A percentile compares a stretch with the other conserved stretches of the same genome.
phyloP scores from a whole-genome alignment of 2,797 vertebrate species.

The Intellagama lesueurii region DNA sequence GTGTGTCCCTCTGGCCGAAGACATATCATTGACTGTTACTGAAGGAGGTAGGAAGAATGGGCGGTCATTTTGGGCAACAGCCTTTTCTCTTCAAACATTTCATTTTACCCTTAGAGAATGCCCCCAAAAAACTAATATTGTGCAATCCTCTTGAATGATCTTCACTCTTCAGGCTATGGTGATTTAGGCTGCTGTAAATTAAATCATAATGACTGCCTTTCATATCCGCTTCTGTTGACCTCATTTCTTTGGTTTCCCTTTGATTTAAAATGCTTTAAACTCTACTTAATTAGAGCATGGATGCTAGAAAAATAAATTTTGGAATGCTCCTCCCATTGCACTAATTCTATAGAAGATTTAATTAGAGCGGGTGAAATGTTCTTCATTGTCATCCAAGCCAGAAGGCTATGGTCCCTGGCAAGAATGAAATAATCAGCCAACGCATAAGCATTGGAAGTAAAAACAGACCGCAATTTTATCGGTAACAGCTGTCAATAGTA shows the following conservation, averaged over 20 bases:
- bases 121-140: not conserved
- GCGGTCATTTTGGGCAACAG: not conserved
- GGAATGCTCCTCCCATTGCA: slow-evolving; percentile 20
- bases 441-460: not conserved
- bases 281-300: slow-evolving; percentile 24
- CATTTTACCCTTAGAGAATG: slow-evolving; percentile 8
- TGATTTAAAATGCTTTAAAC: slow-evolving; percentile 39
- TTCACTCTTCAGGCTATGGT: not conserved
- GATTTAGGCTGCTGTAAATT: slow-evolving; percentile 28
- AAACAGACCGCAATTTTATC: too few relatives aligned
- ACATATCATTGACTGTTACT: too few relatives aligned
- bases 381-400: too few relatives aligned
- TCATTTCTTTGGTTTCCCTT: slow-evolving; percentile 7
- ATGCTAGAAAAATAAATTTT: slow-evolving; percentile 17
- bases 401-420: too few relatives aligned
- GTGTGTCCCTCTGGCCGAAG: not conserved
- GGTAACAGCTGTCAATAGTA: too few relatives aligned
- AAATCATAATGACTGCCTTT: slow-evolving; percentile 39
- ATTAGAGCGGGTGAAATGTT: not conserved
- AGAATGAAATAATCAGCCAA: not conserved
- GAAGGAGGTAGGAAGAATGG: not conserved
- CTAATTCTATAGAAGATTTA: not conserved
- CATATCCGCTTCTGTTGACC: slow-evolving; percentile 27
- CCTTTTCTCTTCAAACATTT: not conserved
- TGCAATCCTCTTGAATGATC: not conserved